Percentiles rank a stretch among this genome's conserved stretches.
Evolutionary conservation across 2,113 vertebrate genomes (phyloP).

Genomic region (Nasalis larvatus): DNA sequence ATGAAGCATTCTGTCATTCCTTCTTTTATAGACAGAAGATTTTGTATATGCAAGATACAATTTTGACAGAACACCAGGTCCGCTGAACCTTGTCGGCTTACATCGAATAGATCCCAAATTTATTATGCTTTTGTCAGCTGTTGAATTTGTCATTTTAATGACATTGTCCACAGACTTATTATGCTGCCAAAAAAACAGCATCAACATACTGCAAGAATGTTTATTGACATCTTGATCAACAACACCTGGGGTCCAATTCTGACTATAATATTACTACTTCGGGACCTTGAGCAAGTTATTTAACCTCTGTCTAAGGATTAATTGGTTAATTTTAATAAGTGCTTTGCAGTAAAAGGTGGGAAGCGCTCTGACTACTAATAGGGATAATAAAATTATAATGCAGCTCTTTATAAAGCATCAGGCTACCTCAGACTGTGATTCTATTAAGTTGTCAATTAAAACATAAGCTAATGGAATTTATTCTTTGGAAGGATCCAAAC

Average conservation of each 20-base stretch:
- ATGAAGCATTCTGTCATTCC: slow-evolving; percentile 70
- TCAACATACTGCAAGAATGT: not conserved
- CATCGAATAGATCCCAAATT: slow-evolving; percentile 52
- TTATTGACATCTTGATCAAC: slow-evolving; percentile 72
- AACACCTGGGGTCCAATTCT: slow-evolving; percentile 54
- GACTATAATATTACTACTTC: slow-evolving; percentile 30
- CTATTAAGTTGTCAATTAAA: slow-evolving; percentile 63
- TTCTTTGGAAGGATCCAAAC: slow-evolving; percentile 43
- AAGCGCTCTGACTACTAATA: slow-evolving; percentile 64
- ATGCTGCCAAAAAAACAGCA: slow-evolving; percentile 14
- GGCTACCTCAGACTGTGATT: slow-evolving; percentile 44
- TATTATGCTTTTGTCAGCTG: slow-evolving; percentile 56
- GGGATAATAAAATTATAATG: slow-evolving; percentile 62
- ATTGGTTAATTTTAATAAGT: slow-evolving; percentile 77
- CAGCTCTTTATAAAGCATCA: slow-evolving; percentile 37
- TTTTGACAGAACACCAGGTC: slow-evolving; percentile 60
- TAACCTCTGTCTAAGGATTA: slow-evolving; percentile 74
- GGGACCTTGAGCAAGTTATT: slow-evolving; percentile 59
- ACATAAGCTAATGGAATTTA: slow-evolving; percentile 6
- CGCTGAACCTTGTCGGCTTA: slow-evolving; percentile 52
- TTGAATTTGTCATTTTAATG: slow-evolving; percentile 69
- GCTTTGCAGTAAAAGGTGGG: slow-evolving; percentile 50
- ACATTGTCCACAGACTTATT: slow-evolving; percentile 26
- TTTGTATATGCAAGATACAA: slow-evolving; percentile 52
- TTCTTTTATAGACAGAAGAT: slow-evolving; percentile 54